Conservation (phyloP, 2,113 vertebrate species). For the human region DNA sequence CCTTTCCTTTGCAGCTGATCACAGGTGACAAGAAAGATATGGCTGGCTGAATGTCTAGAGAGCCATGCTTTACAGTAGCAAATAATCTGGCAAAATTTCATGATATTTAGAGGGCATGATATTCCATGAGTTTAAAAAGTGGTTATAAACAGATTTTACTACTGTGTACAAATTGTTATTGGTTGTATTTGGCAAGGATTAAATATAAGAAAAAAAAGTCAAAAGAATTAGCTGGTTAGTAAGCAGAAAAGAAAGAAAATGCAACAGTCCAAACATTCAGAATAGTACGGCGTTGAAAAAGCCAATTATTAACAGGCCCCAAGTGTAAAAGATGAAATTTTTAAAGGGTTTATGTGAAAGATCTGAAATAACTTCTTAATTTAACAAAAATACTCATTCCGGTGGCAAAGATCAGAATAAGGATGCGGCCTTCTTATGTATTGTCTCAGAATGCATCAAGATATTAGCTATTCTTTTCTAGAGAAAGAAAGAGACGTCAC, state of each 20-base stretch:
- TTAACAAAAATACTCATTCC: not conserved
- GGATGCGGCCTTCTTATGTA: rapidly evolving
- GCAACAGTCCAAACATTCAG: not conserved
- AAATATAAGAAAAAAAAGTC: not conserved
- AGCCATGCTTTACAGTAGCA: not conserved
- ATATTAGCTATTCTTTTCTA: not conserved
- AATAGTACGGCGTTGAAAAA: not conserved
- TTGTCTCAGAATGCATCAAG: not conserved
- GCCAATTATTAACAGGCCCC: not conserved
- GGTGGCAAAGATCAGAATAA: not conserved
- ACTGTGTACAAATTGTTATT: not conserved
- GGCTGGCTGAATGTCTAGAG: not conserved
- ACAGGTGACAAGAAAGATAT: not conserved
- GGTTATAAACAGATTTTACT: not conserved
- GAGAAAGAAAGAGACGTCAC: not conserved
- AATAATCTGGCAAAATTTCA: not conserved
- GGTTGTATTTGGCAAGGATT: not conserved
- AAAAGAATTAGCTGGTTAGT: not conserved
- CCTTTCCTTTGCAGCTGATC: not conserved
- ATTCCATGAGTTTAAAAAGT: not conserved
- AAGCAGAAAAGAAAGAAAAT: conserved; percentile 14
- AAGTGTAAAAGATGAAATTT: not conserved
- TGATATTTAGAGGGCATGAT: not conserved
- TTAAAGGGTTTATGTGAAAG: not conserved
- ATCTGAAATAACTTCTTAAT: rapidly evolving